phyloP scores from a whole-genome alignment of 2,797 vertebrate species.

The Premnoplex brunnescens region DNA sequence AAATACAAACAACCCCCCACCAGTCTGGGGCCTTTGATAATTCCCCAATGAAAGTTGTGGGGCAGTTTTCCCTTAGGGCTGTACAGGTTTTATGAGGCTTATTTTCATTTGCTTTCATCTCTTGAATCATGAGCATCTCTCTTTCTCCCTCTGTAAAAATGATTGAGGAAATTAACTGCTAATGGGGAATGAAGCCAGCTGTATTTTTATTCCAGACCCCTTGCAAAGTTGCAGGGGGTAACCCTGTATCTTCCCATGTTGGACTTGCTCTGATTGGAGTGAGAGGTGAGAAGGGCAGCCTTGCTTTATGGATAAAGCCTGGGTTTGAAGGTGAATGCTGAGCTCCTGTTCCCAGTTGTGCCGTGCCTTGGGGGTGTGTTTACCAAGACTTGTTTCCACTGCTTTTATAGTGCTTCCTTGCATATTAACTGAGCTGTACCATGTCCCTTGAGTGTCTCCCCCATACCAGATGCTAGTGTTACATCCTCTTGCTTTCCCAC shows the following conservation, averaged over 20 bases:
- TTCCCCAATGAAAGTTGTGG: conserved; percentile 32
- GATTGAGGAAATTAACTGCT: conserved; percentile 55
- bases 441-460: conserved; percentile 71
- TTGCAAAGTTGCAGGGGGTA: neutral
- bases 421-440: neutral
- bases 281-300: neutral
- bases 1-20: conserved; percentile 50
- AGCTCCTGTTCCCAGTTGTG: conserved; percentile 42
- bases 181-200: conserved; percentile 41
- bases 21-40: conserved; percentile 50
- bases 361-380: neutral
- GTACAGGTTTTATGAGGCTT: conserved; percentile 33
- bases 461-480: conserved; percentile 73
- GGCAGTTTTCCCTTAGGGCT: conserved; percentile 35
- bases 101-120: conserved; percentile 60
- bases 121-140: neutral
- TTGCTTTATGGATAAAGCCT: neutral
- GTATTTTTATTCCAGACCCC: conserved; percentile 8
- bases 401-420: conserved; percentile 35
- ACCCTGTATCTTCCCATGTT: neutral
- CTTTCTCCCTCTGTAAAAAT: conserved; percentile 31
- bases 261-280: neutral
- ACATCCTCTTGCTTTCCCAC: conserved; percentile 73
- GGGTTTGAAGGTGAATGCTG: neutral
- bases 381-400: conserved; percentile 29